These are phyloP conservation scores for Alectoris magna DNA, from an alignment of 2,797 vertebrate genomes.

Conservation along the genomic window DNA sequence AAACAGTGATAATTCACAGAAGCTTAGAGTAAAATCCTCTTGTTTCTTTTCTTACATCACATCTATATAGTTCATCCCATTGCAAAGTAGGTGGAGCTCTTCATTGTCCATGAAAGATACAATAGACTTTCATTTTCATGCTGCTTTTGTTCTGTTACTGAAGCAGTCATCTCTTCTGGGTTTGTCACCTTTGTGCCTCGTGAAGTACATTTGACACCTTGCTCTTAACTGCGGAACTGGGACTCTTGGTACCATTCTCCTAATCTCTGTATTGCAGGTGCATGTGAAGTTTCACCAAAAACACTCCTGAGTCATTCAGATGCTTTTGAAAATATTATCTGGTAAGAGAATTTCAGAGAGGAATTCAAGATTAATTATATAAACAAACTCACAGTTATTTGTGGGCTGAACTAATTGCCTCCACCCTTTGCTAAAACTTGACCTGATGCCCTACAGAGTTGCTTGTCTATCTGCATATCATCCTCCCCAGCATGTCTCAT, in stretches of 20 bases:
- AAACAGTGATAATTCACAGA: background rate
- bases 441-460: constrained; percentile 54
- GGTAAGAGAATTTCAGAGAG: background rate
- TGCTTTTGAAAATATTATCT: constrained; percentile 6
- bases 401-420: constrained; percentile 42
- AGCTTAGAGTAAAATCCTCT: background rate
- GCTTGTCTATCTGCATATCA: constrained; percentile 25
- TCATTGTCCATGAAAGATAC: background rate
- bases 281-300: background rate
- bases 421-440: constrained; percentile 49
- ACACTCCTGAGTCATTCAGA: background rate
- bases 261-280: background rate
- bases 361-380: constrained; percentile 44
- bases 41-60: background rate
- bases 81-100: background rate
- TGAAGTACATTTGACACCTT: background rate
- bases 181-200: background rate
- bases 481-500: constrained; percentile 61
- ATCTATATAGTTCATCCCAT: background rate
- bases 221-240: background rate
- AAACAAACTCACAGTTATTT: constrained; percentile 45
- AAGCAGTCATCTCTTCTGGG: background rate
- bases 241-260: background rate
- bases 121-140: background rate
- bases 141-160: background rate